These are phyloP conservation scores for Luffia ferchaultella DNA, from an alignment of 2,888 invertebrate species.

Conservation along the genomic window DNA sequence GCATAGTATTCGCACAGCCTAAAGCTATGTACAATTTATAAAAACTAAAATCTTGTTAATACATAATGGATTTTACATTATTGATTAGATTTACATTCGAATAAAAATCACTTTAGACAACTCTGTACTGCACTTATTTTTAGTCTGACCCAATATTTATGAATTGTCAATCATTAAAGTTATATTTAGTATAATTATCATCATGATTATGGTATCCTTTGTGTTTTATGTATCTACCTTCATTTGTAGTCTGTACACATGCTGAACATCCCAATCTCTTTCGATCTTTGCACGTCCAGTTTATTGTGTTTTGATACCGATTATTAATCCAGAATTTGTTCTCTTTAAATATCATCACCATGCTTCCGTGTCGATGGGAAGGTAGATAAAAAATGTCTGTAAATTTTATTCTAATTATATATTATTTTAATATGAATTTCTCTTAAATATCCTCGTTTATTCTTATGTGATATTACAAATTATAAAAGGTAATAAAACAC, in stretches of 20 bases:
- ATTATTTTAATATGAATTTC: background rate
- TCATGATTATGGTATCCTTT: slow-evolving; percentile 54
- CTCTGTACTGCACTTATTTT: slow-evolving; percentile 26
- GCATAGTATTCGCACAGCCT: too few species aligned
- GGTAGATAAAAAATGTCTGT: slow-evolving; percentile 56
- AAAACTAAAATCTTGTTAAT: too few species aligned
- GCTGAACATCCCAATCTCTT: slow-evolving; percentile 52
- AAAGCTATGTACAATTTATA: too few species aligned
- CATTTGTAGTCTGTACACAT: slow-evolving; percentile 51
- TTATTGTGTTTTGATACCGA: slow-evolving; percentile 55
- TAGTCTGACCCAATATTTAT: slow-evolving; percentile 16
- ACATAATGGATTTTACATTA: too few species aligned
- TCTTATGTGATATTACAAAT: too few species aligned
- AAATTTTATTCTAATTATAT: slow-evolving; percentile 12
- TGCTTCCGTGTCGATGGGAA: slow-evolving; percentile 55
- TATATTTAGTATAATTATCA: slow-evolving; percentile 56
- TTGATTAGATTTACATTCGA: too few species aligned
- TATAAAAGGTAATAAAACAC: too few species aligned
- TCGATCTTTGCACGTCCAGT: slow-evolving; percentile 56
- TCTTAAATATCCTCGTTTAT: too few species aligned
- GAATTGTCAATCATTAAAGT: slow-evolving; percentile 49
- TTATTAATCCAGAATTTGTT: slow-evolving; percentile 62
- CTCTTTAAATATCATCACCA: slow-evolving; percentile 56
- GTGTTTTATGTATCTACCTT: slow-evolving; percentile 52
- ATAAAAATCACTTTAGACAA: slow-evolving; percentile 11